Conservation (phyloP, 2,888 invertebrate species). For the Ceriagrion tenellum region DNA sequence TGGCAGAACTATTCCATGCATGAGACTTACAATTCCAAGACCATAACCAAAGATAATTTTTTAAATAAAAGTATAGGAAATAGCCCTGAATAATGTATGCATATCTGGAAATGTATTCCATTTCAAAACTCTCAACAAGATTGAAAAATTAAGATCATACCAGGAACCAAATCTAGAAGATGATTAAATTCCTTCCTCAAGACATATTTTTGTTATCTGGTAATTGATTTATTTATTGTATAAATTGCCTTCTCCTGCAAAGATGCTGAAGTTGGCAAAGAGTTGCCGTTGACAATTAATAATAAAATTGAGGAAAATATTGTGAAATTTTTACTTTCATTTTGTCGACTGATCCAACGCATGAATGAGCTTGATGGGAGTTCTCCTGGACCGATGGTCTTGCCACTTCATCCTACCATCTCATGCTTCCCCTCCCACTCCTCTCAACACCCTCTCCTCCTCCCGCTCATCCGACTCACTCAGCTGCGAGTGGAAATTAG, state of each 20-base stretch:
- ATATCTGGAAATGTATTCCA: neutral
- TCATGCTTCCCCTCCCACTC: too few species aligned
- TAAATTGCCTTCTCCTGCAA: slow-evolving; percentile 1
- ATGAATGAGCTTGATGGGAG: too few species aligned
- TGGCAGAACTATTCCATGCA: neutral
- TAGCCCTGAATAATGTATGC: neutral
- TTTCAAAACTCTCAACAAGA: neutral
- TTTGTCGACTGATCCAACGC: neutral
- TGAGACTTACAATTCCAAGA: neutral
- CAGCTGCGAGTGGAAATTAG: too few species aligned
- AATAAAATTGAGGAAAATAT: slow-evolving; percentile 37
- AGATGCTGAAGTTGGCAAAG: slow-evolving; percentile 38
- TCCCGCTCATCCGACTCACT: too few species aligned
- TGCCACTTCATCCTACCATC: too few species aligned
- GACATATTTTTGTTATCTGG: neutral
- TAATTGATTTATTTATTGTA: neutral
- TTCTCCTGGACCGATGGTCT: too few species aligned
- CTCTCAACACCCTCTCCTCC: too few species aligned
- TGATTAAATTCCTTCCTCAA: neutral
- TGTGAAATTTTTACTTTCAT: neutral
- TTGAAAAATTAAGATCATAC: neutral
- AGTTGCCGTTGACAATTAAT: slow-evolving; percentile 48
- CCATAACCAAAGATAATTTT: neutral
- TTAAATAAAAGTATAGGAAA: neutral
- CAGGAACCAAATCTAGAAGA: neutral